Conservation (phyloP, 2,888 invertebrate species). For the Microctonus hyperodae region DNA sequence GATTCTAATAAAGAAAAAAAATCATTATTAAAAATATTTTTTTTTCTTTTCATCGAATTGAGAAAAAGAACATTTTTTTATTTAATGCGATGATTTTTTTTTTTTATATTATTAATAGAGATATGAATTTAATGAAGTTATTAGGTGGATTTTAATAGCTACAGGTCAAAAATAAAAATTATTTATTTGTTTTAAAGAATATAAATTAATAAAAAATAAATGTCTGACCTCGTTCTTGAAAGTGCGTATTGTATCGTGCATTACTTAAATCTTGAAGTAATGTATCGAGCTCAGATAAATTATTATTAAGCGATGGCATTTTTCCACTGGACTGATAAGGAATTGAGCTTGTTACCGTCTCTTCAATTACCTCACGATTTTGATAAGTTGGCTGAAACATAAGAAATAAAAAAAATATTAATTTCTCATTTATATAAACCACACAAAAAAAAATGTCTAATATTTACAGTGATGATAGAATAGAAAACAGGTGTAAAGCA, state of each 20-base stretch:
- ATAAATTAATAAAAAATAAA: slow-evolving; percentile 11
- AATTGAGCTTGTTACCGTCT: slow-evolving; percentile 64
- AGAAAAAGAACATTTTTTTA: background rate
- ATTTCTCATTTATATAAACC: too few species aligned
- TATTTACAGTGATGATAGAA: slow-evolving; percentile 24
- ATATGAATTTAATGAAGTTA: too few species aligned
- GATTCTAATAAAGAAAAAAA: slow-evolving; percentile 42
- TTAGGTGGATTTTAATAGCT: too few species aligned
- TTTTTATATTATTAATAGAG: too few species aligned
- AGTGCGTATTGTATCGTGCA: slow-evolving; percentile 68
- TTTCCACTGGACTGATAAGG: slow-evolving; percentile 57
- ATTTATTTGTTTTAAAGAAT: too few species aligned
- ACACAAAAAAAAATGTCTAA: background rate
- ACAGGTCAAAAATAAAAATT: too few species aligned
- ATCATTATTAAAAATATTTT: too few species aligned
- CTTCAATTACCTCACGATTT: slow-evolving; percentile 66
- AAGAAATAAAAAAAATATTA: slow-evolving; percentile 34
- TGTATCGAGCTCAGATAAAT: slow-evolving; percentile 90
- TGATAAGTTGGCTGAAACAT: slow-evolving; percentile 75
- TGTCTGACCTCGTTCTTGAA: slow-evolving; percentile 62
- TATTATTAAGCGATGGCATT: slow-evolving; percentile 70
- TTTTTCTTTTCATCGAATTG: too few species aligned
- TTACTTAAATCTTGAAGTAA: slow-evolving; percentile 91
- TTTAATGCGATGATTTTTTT: too few species aligned
- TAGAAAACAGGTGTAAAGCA: slow-evolving; percentile 36